phyloP scores from a whole-genome alignment of 1,140 invertebrate genomes.

The Amyelois transitella region DNA sequence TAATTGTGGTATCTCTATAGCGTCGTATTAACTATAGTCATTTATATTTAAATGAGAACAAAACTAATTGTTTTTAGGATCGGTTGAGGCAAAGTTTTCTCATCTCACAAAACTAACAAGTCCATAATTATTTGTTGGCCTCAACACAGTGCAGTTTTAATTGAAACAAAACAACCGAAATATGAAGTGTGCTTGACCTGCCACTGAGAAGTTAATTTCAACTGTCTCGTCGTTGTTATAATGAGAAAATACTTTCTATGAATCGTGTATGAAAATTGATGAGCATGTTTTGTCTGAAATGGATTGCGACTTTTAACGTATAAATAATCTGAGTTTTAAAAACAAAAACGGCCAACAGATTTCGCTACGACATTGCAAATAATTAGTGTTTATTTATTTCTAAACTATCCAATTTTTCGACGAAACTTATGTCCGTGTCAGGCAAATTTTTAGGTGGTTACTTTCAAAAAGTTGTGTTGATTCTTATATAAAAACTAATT shows the following conservation, averaged over 20 bases:
- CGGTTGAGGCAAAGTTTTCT: constrained; percentile 47
- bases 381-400: no score
- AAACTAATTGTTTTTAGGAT: background rate
- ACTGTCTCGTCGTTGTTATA: background rate
- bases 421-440: no score
- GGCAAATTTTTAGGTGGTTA: no score
- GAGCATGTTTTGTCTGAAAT: background rate
- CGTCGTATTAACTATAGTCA: background rate
- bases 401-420: no score
- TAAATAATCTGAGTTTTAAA: no score
- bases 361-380: no score
- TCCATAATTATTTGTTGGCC: constrained; percentile 55
- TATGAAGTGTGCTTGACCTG: constrained; percentile 36
- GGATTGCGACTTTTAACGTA: no score
- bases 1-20: no score
- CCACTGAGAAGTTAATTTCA: constrained; percentile 29
- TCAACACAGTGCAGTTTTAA: constrained; percentile 35
- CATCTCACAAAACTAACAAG: constrained; percentile 42
- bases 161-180: constrained; percentile 47
- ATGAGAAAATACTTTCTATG: background rate
- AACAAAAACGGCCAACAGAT: no score
- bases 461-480: no score
- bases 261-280: background rate
- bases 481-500: no score
- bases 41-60: background rate